Base-by-base conservation (phyloP, 1,140 invertebrate genomes). In the Brachionus plicatilis region DNA sequence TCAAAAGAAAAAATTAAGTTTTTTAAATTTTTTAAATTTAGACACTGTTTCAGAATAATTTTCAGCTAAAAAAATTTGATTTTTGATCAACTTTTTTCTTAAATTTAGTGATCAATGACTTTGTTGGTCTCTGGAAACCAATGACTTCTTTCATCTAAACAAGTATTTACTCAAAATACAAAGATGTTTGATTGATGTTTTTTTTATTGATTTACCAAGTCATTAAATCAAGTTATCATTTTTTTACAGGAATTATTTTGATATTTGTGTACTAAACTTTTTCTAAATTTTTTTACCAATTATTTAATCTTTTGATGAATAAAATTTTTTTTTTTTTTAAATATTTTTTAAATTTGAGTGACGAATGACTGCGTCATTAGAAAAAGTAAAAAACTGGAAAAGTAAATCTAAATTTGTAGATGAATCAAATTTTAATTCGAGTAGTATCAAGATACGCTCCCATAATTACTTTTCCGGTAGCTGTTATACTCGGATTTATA, bases 401-500 rank as follows among this genome's bases (percentile, higher is more conserved):
- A 17, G 27, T 6, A 65, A 12, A 29, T 37, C 9, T 9, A 41
- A 43, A 43, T 72, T 12, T 72, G 5, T 41, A 72, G 68, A 82
- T 82, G 79, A 24, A 60, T 68, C 79, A 82, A 68, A 70, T 84
- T 41, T 29, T 84, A 47, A 20, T 72, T 7, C 20, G 82, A 29
- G 68, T 84, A 5, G 66, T 75, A 14, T 84, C 82, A 11, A 33
- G 82, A 24, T 84, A 84, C 66, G 66, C 66, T 20, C 82, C 82
- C 1, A 70, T 84, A 2, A 84, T 84, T 45, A 70, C 82, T 12
- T 72, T 84, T 68, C 82, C 82, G 20, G 82, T 84, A 14, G 82
- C 82, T 47, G 82, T 84, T 43, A 41, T 84, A 24, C 41, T 84
- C 27, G 82, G 82, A 37, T 47, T 72, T 24, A 84, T 72, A 37